Evolutionary conservation across 2,888 invertebrate genomes (phyloP), one percentile per base, ranked within the genome.

Genomic region (Xanthostigma xanthostigma): DNA sequence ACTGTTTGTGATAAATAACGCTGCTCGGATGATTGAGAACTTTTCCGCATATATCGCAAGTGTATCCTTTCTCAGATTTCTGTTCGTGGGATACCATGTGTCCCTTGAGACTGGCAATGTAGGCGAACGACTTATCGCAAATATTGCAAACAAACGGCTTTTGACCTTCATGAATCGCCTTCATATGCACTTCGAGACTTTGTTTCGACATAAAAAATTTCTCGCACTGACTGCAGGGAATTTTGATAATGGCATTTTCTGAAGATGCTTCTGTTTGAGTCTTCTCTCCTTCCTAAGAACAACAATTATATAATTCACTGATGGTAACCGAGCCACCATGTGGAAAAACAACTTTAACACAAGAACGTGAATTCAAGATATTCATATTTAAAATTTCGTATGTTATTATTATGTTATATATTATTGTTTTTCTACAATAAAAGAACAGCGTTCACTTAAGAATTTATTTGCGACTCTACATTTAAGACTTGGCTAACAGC

Each of bases 1-100:
- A 76, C 60, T 81, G 78, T 58, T 79, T 78, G 65, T 86, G 86
- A 64, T 86, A 85, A 33, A 80, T 71, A 49, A 86, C 75, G 2
- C 84, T 84, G 53, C 82, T 83, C 0, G 80, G 79, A 64, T 84
- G 82, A 59, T 77, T 79, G 48, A 84, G 71, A 12, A 77, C 70
- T 68, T 81, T 81, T 36, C 76, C 77, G 58, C 83, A 83, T 43
- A 76, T 69, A 52, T 81, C 79, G 59, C 85, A 85, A 9, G 76
- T 74, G 63, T 71, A 80, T 1, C 68, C 68, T 51, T 67, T 64
- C 41, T 64, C 62, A 17, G 59, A 63, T 57, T 72, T 68, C n/a
- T 68, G 68, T 51, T 62, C 62, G 57, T 79, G 78, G 44, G 70
- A 63, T 13, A 70, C 55, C 57, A 70, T 62, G 61, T 82, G 81